Conservation (phyloP, 1,140 invertebrate species). For the Zaprionus taronus region DNA sequence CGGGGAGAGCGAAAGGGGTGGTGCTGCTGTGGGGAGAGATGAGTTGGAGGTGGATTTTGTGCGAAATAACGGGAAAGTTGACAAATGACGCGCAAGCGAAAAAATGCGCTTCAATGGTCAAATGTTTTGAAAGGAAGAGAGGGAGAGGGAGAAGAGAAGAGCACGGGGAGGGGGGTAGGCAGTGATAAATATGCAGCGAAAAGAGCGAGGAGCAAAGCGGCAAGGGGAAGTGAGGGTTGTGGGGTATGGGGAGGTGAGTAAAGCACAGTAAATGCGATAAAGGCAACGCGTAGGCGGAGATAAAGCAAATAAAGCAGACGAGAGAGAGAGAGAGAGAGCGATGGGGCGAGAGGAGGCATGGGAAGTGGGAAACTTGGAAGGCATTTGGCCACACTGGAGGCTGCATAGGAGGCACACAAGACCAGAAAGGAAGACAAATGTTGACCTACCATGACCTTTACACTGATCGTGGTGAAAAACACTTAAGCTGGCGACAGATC, state of each 20-base stretch:
- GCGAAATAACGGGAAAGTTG: conserved; percentile 50
- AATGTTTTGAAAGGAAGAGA: conserved; percentile 54
- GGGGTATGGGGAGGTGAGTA: conserved; percentile 20
- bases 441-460: too few relatives aligned
- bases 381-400: conserved; percentile 1
- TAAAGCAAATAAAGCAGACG: conserved; percentile 27
- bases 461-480: too few relatives aligned
- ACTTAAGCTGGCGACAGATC: too few relatives aligned
- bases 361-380: not conserved
- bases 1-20: not conserved
- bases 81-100: conserved; percentile 81
- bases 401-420: not conserved
- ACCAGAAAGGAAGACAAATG: too few relatives aligned
- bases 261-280: conserved; percentile 51
- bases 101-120: conserved; percentile 82
- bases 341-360: not conserved
- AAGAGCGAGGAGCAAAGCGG: not conserved
- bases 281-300: conserved; percentile 38
- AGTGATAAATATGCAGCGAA: conserved; percentile 5
- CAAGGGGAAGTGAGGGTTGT: too few relatives aligned
- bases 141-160: not conserved
- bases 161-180: too few relatives aligned
- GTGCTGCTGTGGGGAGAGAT: not conserved
- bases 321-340: not conserved
- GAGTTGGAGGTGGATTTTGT: conserved; percentile 1